phyloP scores from a whole-genome alignment of 2,113 vertebrate genomes.

The Leucosticte australis region DNA sequence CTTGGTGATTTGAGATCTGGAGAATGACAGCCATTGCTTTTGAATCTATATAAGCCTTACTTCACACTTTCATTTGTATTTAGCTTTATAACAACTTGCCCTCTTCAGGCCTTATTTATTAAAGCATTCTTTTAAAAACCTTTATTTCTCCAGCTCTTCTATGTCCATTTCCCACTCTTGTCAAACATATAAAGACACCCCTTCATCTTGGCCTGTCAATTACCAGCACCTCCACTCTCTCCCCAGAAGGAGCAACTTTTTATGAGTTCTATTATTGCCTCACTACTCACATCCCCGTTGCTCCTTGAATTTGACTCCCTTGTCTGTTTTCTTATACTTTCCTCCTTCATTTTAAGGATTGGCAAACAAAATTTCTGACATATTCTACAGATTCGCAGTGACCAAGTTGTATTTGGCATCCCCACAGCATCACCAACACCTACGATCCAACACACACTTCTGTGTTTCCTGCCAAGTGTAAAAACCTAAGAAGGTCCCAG shows the following conservation, averaged over 20 bases:
- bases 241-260: neutral
- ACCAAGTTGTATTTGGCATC: neutral
- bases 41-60: neutral
- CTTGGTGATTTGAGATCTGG: neutral
- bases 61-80: neutral
- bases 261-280: neutral
- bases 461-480: neutral
- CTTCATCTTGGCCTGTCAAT: neutral
- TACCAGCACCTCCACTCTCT: neutral
- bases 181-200: neutral
- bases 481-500: neutral
- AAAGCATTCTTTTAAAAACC: neutral
- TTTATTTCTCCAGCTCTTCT: neutral
- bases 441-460: neutral
- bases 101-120: neutral
- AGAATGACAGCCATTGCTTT: neutral
- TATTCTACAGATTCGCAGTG: neutral
- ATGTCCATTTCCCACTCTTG: neutral
- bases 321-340: neutral
- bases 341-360: neutral
- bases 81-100: neutral
- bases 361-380: constrained; percentile 21
- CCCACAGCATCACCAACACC: neutral
- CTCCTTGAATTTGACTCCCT: neutral
- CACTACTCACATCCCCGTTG: neutral